A percentile compares a stretch with the other conserved stretches of the same genome.
Conservation (phyloP, 2,113 vertebrate genomes). For the Cheilinus undulatus region DNA sequence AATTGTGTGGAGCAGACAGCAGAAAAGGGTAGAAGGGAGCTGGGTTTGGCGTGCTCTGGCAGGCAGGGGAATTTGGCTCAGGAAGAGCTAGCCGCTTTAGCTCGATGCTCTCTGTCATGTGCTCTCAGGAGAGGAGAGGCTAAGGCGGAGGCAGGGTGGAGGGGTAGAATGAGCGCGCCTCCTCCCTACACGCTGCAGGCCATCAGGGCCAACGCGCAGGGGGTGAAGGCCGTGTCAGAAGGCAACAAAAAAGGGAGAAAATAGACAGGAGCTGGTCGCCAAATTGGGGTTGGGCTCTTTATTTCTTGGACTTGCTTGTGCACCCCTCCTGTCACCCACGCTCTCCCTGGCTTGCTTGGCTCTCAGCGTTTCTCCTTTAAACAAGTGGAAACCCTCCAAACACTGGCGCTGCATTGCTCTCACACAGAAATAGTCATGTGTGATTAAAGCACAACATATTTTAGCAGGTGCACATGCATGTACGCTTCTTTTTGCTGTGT, state of each 20-base stretch:
- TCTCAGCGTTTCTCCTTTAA: slow-evolving; percentile 27
- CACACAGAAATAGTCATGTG: slow-evolving; percentile 52
- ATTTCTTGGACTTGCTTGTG: slow-evolving; percentile 39
- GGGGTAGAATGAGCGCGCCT: slow-evolving; percentile 31
- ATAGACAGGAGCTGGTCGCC: slow-evolving; percentile 45
- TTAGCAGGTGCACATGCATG: neutral
- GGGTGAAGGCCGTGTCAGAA: slow-evolving; percentile 60
- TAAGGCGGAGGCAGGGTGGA: slow-evolving; percentile 9
- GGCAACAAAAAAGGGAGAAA: slow-evolving; percentile 10
- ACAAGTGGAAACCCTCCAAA: slow-evolving; percentile 55
- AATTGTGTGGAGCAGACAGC: slow-evolving; percentile 64
- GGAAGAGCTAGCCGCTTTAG: slow-evolving; percentile 60
- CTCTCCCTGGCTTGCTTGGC: neutral
- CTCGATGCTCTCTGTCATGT: slow-evolving; percentile 65
- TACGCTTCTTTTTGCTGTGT: slow-evolving; percentile 5
- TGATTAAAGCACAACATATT: slow-evolving; percentile 2
- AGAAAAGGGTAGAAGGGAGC: slow-evolving; percentile 19
- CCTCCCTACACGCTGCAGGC: slow-evolving; percentile 30
- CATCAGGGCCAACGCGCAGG: slow-evolving; percentile 44
- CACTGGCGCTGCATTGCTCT: slow-evolving; percentile 19
- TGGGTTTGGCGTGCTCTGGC: slow-evolving; percentile 29
- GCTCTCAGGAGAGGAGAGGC: slow-evolving; percentile 60
- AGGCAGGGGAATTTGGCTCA: slow-evolving; percentile 60
- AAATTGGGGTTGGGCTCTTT: slow-evolving; percentile 33
- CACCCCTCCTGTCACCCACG: slow-evolving; percentile 31